These are phyloP conservation scores for Athene noctua DNA, from an alignment of 2,113 vertebrate species.

Conservation along the genomic window DNA sequence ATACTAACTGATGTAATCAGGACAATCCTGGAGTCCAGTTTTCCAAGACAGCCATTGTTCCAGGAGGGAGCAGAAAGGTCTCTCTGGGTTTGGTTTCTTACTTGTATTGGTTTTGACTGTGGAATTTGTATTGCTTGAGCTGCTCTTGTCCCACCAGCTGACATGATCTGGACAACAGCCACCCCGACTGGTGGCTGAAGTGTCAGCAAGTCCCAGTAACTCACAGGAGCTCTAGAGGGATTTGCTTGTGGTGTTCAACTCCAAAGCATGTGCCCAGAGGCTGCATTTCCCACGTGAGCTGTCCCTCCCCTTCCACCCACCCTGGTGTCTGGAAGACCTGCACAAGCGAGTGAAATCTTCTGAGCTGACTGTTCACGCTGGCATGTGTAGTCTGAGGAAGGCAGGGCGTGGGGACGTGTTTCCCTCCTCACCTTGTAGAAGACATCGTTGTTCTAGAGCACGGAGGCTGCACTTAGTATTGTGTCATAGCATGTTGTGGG, in stretches of 20 bases:
- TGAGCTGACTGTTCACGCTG: background rate
- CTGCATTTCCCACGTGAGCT: background rate
- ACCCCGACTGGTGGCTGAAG: background rate
- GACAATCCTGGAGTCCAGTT: constrained; percentile 53
- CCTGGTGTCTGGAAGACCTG: background rate
- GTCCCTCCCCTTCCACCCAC: background rate
- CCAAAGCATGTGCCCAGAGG: background rate
- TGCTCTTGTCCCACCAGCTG: constrained; percentile 5
- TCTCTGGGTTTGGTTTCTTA: constrained; percentile 51
- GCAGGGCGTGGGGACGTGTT: rapidly evolving
- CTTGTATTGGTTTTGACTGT: constrained; percentile 33
- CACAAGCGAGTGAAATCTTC: background rate
- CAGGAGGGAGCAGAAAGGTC: constrained; percentile 2
- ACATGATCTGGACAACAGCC: background rate
- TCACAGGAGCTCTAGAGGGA: background rate
- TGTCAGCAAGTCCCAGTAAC: background rate
- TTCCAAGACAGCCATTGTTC: constrained; percentile 26
- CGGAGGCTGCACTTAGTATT: background rate
- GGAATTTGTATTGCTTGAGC: constrained; percentile 26
- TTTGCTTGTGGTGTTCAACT: background rate
- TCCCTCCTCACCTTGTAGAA: background rate
- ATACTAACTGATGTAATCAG: constrained; percentile 24
- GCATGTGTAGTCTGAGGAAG: background rate
- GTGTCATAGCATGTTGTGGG: background rate
- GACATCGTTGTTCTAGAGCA: background rate